Evolutionary conservation across 1,140 invertebrate species (phyloP).

Genomic region (Propsilocerus akamusi): DNA sequence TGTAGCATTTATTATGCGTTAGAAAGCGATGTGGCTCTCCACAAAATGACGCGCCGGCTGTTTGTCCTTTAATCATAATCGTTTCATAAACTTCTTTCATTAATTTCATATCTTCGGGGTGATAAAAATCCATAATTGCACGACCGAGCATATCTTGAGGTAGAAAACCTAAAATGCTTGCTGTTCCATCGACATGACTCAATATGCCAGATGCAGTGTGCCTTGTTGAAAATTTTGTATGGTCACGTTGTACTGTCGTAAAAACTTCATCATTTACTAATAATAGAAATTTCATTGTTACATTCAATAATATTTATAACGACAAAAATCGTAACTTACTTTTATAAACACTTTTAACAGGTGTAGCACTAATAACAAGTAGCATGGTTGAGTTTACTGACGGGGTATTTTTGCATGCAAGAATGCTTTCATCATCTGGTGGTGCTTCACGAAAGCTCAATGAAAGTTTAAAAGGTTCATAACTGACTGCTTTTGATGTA

Average conservation of each 20-base stretch:
- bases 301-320: conserved; percentile 1
- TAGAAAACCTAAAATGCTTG: conserved; percentile 65
- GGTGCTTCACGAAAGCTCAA: conserved; percentile 42
- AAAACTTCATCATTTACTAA: conserved; percentile 40
- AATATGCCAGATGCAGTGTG: conserved; percentile 56
- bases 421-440: conserved; percentile 24
- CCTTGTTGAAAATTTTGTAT: conserved; percentile 48
- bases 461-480: conserved; percentile 53
- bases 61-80: conserved; percentile 38
- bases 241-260: conserved; percentile 24
- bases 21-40: conserved; percentile 58
- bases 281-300: conserved; percentile 10
- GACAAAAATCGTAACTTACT: conserved; percentile 28
- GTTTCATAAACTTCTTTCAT: conserved; percentile 69
- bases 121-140: conserved; percentile 71
- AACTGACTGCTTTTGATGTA: conserved; percentile 36
- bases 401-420: conserved; percentile 5
- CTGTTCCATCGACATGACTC: conserved; percentile 55
- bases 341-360: conserved; percentile 55
- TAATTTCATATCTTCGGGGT: conserved; percentile 62
- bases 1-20: conserved; percentile 65
- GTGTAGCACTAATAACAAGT: conserved; percentile 48
- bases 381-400: conserved; percentile 28
- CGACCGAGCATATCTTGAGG: conserved; percentile 73
- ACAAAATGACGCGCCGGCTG: conserved; percentile 40